These are phyloP conservation scores for Netelia virgata DNA, from an alignment of 2,888 invertebrate genomes.

Conservation along the genomic window DNA sequence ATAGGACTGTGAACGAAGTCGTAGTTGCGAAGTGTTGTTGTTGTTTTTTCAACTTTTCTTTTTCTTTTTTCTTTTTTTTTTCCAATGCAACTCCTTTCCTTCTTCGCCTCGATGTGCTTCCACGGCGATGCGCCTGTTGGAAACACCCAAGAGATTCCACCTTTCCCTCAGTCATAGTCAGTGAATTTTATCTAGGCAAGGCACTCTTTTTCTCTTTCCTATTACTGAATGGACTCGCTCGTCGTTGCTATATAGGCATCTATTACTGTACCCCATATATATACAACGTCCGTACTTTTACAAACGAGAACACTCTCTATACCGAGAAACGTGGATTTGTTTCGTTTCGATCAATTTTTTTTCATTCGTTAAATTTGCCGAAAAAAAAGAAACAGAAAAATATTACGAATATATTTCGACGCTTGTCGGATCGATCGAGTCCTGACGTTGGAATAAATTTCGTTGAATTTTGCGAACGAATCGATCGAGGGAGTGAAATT, in stretches of 20 bases:
- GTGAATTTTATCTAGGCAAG: slow-evolving; percentile 70
- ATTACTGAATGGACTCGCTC: slow-evolving; percentile 48
- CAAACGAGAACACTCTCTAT: slow-evolving; percentile 39
- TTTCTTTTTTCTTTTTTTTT: slow-evolving; percentile 35
- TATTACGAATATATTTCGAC: neutral
- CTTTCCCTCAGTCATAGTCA: slow-evolving; percentile 71
- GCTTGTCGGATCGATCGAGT: neutral
- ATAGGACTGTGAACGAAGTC: slow-evolving; percentile 40
- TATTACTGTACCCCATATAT: slow-evolving; percentile 16
- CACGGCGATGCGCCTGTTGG: slow-evolving; percentile 60
- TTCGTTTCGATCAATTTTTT: too few relatives aligned
- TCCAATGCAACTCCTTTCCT: slow-evolving; percentile 60
- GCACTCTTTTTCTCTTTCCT: slow-evolving; percentile 59
- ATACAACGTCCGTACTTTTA: neutral
- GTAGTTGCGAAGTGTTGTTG: slow-evolving; percentile 1
- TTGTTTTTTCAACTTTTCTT: neutral
- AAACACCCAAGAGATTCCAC: slow-evolving; percentile 72
- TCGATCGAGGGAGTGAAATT: too few relatives aligned
- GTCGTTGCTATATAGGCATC: slow-evolving; percentile 16
- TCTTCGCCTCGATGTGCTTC: slow-evolving; percentile 59
- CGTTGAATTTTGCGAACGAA: too few relatives aligned
- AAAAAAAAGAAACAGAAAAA: neutral
- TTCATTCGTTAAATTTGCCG: too few relatives aligned
- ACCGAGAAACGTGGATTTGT: neutral
- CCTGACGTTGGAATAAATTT: neutral